phyloP scores from a whole-genome alignment of 2,797 vertebrate genomes.

The Stomatorhinus walkeri region DNA sequence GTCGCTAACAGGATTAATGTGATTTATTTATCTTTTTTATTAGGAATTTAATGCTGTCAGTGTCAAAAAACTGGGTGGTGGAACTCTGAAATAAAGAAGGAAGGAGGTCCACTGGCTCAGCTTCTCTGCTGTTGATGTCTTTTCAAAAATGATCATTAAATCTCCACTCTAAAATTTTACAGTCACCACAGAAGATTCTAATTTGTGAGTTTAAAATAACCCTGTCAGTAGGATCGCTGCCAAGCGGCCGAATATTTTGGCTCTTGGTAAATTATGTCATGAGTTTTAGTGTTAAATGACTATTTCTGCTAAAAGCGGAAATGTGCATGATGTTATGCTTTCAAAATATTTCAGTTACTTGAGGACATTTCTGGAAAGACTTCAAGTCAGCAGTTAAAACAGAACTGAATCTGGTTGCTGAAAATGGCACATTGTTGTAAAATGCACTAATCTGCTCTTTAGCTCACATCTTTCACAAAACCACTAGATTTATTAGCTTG shows the following conservation, averaged over 20 bases:
- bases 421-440: neutral
- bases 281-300: neutral
- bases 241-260: neutral
- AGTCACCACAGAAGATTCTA: constrained; percentile 1
- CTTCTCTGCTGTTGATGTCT: neutral
- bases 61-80: neutral
- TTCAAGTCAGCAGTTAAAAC: neutral
- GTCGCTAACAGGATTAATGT: neutral
- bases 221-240: neutral
- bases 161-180: neutral
- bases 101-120: neutral
- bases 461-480: neutral
- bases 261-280: neutral
- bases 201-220: neutral
- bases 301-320: neutral
- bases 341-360: neutral
- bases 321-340: neutral
- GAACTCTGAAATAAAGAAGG: neutral
- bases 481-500: neutral
- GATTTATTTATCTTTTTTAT: neutral
- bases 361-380: neutral
- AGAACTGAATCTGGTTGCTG: neutral
- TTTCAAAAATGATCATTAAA: neutral
- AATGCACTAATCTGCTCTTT: neutral
- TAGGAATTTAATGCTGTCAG: neutral